Percentiles rank a stretch among this genome's conserved stretches.
Evolutionary conservation across 2,113 vertebrate species (phyloP).

Genomic region (Notiomystis cincta): DNA sequence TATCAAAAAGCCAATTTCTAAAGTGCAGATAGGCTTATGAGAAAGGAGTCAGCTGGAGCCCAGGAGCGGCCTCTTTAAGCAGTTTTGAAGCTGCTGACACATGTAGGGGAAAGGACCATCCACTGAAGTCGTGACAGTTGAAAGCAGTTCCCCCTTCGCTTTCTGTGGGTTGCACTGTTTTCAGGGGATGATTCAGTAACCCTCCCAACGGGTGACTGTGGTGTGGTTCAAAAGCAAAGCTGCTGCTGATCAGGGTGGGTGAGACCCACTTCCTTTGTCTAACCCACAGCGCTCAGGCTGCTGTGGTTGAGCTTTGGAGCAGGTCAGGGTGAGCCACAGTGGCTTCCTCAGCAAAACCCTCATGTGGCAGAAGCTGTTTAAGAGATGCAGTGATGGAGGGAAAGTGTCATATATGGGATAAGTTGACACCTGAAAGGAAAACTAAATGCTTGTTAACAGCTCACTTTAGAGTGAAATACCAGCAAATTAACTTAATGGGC

Average conservation of each 20-base stretch:
- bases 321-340: neutral
- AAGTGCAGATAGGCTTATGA: neutral
- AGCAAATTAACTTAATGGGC: neutral
- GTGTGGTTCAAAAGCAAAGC: neutral
- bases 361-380: neutral
- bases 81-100: neutral
- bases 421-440: neutral
- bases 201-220: neutral
- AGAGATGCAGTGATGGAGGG: neutral
- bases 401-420: accelerated
- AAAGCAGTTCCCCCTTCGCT: neutral
- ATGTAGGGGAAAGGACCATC: neutral
- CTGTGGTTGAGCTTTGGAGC: neutral
- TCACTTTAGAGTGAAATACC: neutral
- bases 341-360: neutral
- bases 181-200: neutral
- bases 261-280: neutral
- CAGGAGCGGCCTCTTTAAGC: neutral
- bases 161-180: neutral
- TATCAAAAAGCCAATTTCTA: neutral
- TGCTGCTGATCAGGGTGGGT: neutral
- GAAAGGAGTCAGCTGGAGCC: neutral
- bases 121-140: neutral
- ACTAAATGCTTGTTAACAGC: neutral
- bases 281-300: neutral